Conservation (phyloP, 1,140 invertebrate genomes). For the Paralvinella palmiformis region DNA sequence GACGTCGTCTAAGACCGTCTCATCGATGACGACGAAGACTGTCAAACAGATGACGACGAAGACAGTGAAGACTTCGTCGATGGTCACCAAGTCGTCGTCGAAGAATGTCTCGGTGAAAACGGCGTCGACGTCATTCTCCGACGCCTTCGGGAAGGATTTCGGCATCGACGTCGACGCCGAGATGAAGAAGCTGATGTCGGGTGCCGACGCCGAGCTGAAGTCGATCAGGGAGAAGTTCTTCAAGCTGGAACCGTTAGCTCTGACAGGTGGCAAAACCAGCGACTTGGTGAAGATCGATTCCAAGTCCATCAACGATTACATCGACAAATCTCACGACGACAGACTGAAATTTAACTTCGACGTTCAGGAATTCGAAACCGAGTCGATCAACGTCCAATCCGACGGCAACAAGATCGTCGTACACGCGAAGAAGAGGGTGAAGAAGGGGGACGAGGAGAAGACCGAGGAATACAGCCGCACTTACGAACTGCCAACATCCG, state of each 20-base stretch:
- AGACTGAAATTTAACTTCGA: slow-evolving; percentile 16
- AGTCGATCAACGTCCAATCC: slow-evolving; percentile 15
- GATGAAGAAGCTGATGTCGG: slow-evolving; percentile 13
- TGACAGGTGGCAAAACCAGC: not conserved
- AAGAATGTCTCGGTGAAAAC: slow-evolving; percentile 2
- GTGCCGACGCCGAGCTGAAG: slow-evolving; percentile 2
- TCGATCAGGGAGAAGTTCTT: not conserved
- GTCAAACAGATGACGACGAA: not conserved
- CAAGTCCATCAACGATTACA: slow-evolving; percentile 5
- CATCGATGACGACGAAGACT: slow-evolving; percentile 1
- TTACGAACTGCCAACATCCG: slow-evolving; percentile 17
- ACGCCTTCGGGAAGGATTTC: not conserved
- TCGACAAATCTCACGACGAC: slow-evolving; percentile 10
- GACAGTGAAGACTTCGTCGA: not conserved
- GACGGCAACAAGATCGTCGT: slow-evolving; percentile 21
- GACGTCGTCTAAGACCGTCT: not conserved
- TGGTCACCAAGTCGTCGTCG: not conserved
- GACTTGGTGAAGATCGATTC: slow-evolving; percentile 9
- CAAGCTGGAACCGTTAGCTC: not conserved
- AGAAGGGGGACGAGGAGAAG: slow-evolving; percentile 16
- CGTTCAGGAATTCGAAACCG: slow-evolving; percentile 18
- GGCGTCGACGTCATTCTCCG: not conserved
- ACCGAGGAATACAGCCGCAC: slow-evolving; percentile 19
- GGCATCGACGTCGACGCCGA: slow-evolving; percentile 8
- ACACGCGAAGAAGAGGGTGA: slow-evolving; percentile 15